These are phyloP conservation scores for Pedetes capensis DNA, from an alignment of 2,113 vertebrate genomes.

Conservation along the genomic window DNA sequence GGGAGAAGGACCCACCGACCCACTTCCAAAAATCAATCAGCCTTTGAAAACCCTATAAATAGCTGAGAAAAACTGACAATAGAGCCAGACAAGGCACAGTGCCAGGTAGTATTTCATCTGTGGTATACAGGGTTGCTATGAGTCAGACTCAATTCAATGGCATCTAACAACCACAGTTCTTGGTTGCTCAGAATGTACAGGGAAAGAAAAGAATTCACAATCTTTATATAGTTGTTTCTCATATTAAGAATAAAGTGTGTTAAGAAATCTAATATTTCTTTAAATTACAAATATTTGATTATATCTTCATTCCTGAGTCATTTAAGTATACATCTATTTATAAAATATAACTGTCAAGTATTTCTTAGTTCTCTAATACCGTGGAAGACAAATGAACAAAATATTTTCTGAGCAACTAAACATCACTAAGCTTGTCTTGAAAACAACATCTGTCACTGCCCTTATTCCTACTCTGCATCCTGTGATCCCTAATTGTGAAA, in stretches of 20 bases:
- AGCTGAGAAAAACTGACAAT: no score
- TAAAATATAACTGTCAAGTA: background rate
- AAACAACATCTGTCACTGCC: background rate
- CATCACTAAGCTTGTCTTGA: background rate
- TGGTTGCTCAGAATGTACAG: background rate
- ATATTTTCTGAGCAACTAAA: background rate
- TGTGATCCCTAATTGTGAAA: background rate
- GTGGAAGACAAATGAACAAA: constrained; percentile 5
- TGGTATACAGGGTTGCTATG: no score
- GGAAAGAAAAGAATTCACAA: background rate
- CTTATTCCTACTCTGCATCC: background rate
- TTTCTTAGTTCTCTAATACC: background rate
- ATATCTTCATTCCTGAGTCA: background rate
- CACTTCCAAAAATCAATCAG: no score
- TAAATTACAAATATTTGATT: background rate
- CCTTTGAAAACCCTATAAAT: no score
- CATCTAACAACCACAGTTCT: no score
- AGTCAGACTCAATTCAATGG: no score
- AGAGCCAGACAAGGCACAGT: no score
- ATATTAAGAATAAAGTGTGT: background rate
- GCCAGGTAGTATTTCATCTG: no score
- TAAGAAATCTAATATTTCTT: constrained; percentile 4
- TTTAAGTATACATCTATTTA: background rate
- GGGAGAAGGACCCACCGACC: no score
- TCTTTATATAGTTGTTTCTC: background rate